phyloP scores from a whole-genome alignment of 2,888 invertebrate species.

The Metacarcinus magister region DNA sequence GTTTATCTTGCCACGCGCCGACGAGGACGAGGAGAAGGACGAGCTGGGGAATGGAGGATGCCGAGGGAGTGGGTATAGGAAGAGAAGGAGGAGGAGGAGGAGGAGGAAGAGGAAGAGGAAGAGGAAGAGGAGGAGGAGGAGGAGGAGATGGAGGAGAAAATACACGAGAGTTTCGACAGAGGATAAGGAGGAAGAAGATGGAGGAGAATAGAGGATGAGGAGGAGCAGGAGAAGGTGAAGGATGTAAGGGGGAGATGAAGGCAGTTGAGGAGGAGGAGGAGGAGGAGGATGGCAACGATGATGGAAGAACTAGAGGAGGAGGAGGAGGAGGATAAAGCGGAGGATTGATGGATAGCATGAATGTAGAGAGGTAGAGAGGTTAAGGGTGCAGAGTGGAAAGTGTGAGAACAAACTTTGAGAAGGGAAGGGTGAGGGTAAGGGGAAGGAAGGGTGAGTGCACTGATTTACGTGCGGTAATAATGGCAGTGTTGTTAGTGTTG shows the following conservation, averaged over 20 bases:
- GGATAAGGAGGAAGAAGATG: neutral
- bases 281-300: neutral
- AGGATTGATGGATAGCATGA: neutral
- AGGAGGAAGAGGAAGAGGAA: no score
- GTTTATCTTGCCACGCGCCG: constrained; percentile 19
- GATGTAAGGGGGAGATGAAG: neutral
- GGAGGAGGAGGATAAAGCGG: neutral
- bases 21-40: neutral
- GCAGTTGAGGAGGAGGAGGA: neutral
- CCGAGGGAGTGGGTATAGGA: no score
- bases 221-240: neutral
- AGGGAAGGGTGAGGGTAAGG: neutral
- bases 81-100: no score
- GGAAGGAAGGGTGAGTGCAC: neutral
- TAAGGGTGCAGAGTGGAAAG: neutral
- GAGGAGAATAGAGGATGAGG: neutral
- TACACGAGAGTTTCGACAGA: neutral
- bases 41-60: neutral
- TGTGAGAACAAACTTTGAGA: neutral
- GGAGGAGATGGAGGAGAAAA: neutral
- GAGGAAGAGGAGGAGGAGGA: no score
- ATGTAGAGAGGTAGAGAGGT: neutral
- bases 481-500: no score
- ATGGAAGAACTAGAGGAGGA: no score
- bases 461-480: no score